Base-by-base conservation (phyloP, 2,113 vertebrate species). In the Lipophrys pholis region DNA sequence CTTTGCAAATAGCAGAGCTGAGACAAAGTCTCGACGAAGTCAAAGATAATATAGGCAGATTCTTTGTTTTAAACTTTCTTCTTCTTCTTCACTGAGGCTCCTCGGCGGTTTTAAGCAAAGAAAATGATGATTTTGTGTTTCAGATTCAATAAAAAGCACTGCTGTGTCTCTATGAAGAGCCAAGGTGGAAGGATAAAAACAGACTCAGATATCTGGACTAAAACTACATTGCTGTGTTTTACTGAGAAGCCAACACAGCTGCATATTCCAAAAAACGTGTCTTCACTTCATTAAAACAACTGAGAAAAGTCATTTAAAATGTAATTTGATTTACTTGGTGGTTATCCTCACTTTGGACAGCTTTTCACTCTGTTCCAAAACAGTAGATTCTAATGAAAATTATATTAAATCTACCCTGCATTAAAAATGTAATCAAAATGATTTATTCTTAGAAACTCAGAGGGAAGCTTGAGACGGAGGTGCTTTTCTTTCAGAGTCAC, bases 1-100 rank as follows among this genome's bases (percentile, higher is more conserved):
- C 60, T 70, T 38, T 56, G 68, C 67, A 74, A 85, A 69, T 58
- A 78, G 73, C 53, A 5, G 49, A 77, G 53, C 55, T 43, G 11
- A 77, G 43, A 57, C n/a, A 15, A 11, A 21, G 36, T 70, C 40
- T 49, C 14, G 49, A 12, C 17, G 43, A 48, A 69, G 30, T 15
- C 64, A 21, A 11, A 51, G 38, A 73, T 50, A 10, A 65, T 77
- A 80, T 67, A 45, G 46, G 62, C 21, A 62, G n/a, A 66, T 12
- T 63, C 11, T 52, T 1, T 8, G 35, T 2, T 49, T n/a, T 21
- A 43, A 11, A 63, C 77, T 72, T 46, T 58, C 9, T 43, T 30
- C 41, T 15, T 30, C 21, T 30, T 52, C 67, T 43, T 51, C 11
- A 60, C 8, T 17, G 1, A 15, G 42, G 15, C 36, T 74, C 16